Percentiles rank a stretch among this genome's conserved stretches.
Conservation (phyloP, 2,888 invertebrate genomes). For the Polydrusus pterygomalis region DNA sequence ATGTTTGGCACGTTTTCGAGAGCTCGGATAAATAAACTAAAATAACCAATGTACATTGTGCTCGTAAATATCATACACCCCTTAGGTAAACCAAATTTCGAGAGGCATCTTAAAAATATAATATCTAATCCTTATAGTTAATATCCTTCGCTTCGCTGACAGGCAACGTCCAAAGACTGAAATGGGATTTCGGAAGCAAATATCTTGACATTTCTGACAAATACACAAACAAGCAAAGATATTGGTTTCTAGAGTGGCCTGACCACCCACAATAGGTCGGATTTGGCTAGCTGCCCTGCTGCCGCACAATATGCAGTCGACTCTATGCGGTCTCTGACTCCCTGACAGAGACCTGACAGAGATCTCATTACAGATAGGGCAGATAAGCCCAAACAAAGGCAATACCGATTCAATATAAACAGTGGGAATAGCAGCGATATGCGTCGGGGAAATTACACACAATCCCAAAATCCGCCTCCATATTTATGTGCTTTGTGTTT, state of each 20-base stretch:
- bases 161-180: conserved; percentile 36
- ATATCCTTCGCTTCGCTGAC: conserved; percentile 19
- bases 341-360: conserved; percentile 64
- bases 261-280: conserved; percentile 55
- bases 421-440: conserved; percentile 68
- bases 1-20: no score
- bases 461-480: conserved; percentile 72
- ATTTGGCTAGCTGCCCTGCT: conserved; percentile 22
- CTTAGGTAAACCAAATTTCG: neutral
- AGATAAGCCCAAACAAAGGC: conserved; percentile 72
- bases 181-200: conserved; percentile 55
- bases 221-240: conserved; percentile 51
- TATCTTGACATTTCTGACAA: conserved; percentile 56
- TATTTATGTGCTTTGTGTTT: conserved; percentile 65
- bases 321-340: conserved; percentile 56
- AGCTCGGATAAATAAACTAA: no score
- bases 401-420: conserved; percentile 72
- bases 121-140: conserved; percentile 21
- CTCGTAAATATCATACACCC: neutral
- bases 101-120: conserved; percentile 17
- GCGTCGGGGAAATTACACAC: conserved; percentile 68
- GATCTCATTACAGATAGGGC: conserved; percentile 73
- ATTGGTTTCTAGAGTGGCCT: conserved; percentile 54
- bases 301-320: conserved; percentile 48
- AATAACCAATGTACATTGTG: no score